Percentiles rank a stretch among this genome's conserved stretches.
phyloP scores from a whole-genome alignment of 1,140 invertebrate genomes.

The Tyrophagus putrescentiae region DNA sequence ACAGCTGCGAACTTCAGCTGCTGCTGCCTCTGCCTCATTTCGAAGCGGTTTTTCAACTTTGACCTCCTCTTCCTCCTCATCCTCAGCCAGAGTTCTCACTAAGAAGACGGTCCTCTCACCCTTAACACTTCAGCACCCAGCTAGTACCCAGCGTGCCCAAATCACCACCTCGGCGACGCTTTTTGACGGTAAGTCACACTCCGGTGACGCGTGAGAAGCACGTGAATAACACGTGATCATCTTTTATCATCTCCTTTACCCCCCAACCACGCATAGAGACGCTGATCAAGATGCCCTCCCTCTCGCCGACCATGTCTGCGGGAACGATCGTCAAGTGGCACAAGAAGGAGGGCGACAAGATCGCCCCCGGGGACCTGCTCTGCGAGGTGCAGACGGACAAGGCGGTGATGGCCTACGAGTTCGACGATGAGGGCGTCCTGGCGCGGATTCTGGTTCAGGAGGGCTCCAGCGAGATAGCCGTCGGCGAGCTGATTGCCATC shows the following conservation, averaged over 20 bases:
- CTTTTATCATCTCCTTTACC: background rate
- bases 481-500: conserved; percentile 72
- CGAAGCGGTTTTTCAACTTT: too few species aligned
- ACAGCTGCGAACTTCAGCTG: too few species aligned
- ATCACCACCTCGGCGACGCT: background rate
- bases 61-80: too few species aligned
- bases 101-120: too few species aligned
- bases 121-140: too few species aligned
- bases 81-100: background rate
- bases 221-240: too few species aligned
- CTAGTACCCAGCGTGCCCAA: too few species aligned
- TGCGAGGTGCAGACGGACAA: conserved; percentile 51
- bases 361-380: conserved; percentile 42
- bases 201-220: too few species aligned
- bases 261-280: conserved; percentile 21
- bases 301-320: conserved; percentile 47
- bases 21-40: too few species aligned
- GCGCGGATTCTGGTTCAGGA: conserved; percentile 51
- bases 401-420: conserved; percentile 43
- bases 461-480: conserved; percentile 61
- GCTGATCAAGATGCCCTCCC: conserved; percentile 42
- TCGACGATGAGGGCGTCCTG: conserved; percentile 44
- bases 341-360: conserved; percentile 44
- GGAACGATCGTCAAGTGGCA: conserved; percentile 47
- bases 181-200: conserved; percentile 7